A percentile compares a stretch with the other conserved stretches of the same genome.
phyloP scores from a whole-genome alignment of 2,113 vertebrate species.

The Semnornis frantzii region DNA sequence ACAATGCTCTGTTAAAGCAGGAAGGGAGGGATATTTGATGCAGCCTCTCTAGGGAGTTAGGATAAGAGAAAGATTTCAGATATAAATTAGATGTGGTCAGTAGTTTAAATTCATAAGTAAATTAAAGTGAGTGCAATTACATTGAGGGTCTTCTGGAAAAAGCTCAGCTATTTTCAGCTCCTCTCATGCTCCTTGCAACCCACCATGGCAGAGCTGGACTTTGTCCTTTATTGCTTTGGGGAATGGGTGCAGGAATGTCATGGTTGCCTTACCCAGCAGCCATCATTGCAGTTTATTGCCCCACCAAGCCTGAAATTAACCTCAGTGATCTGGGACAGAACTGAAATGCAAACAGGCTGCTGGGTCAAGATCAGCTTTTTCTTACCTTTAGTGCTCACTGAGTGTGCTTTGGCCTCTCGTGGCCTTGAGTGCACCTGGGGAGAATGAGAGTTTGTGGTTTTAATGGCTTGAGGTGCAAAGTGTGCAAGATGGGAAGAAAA shows the following conservation, averaged over 20 bases:
- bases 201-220: background rate
- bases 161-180: background rate
- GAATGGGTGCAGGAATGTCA: accelerated
- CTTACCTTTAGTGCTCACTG: background rate
- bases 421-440: background rate
- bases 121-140: background rate
- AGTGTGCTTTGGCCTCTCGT: background rate
- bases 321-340: too few relatives aligned
- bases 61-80: background rate
- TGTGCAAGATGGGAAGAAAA: background rate
- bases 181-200: accelerated
- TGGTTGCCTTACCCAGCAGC: too few relatives aligned
- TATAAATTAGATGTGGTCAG: background rate
- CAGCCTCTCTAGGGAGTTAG: background rate
- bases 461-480: background rate
- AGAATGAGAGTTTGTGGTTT: background rate
- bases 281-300: background rate
- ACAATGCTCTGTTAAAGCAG: background rate
- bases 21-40: background rate
- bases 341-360: background rate
- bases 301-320: background rate
- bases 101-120: conserved; percentile 10
- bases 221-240: background rate
- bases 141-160: background rate
- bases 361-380: background rate